Evolutionary conservation across 2,113 vertebrate genomes (phyloP).

Genomic region (Gyps fulvus): DNA sequence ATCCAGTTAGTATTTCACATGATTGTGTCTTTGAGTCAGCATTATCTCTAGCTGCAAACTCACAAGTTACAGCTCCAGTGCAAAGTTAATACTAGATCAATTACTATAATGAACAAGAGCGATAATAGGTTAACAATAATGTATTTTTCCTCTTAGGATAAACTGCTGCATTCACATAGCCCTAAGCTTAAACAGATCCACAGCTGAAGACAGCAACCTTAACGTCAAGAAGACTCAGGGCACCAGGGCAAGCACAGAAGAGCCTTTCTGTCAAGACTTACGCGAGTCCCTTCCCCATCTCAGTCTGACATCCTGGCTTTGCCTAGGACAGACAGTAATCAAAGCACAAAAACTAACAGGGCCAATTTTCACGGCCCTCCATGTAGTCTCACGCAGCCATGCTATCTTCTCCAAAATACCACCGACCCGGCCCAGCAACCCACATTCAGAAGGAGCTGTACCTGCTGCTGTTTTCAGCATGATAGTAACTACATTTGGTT

Average conservation of each 20-base stretch:
- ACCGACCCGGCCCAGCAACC: neutral
- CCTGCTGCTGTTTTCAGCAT: neutral
- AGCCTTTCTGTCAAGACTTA: neutral
- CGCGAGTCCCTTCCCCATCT: neutral
- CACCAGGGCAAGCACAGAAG: neutral
- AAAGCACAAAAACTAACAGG: neutral
- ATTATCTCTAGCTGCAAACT: neutral
- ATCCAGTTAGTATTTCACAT: neutral
- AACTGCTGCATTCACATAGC: neutral
- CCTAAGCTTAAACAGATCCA: neutral
- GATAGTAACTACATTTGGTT: too few relatives aligned
- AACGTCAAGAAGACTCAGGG: neutral
- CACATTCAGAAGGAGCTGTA: neutral
- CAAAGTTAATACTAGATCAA: neutral
- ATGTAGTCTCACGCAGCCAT: accelerated
- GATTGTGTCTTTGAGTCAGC: neutral
- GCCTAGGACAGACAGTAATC: neutral
- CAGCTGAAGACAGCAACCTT: neutral
- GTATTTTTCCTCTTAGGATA: neutral
- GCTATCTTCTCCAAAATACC: neutral
- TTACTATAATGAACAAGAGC: conserved; percentile 19
- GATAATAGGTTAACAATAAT: neutral
- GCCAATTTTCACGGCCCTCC: neutral
- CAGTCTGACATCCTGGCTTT: neutral
- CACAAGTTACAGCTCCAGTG: neutral